phyloP scores from a whole-genome alignment of 1,140 invertebrate genomes.

The Bathynomus jamesi region DNA sequence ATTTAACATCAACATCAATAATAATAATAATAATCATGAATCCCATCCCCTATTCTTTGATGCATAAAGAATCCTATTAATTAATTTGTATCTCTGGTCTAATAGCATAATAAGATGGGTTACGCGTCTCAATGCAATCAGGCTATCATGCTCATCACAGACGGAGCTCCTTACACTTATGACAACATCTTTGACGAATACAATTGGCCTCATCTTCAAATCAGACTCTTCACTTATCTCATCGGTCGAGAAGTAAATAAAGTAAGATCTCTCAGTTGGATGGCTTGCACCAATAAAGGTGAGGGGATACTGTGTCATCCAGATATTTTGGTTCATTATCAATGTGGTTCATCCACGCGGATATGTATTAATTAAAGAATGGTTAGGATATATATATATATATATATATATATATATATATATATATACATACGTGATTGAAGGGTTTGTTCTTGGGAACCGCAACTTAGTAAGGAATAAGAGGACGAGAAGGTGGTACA shows the following conservation, averaged over 20 bases:
- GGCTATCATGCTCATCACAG: conserved; percentile 97
- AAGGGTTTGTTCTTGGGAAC: too few species aligned
- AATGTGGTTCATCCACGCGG: too few species aligned
- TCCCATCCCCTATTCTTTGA: background rate
- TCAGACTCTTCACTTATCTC: conserved; percentile 94
- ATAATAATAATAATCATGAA: background rate
- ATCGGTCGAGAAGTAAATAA: conserved; percentile 92
- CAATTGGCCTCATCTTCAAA: conserved; percentile 76
- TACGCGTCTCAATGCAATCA: conserved; percentile 86
- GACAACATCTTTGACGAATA: conserved; percentile 81
- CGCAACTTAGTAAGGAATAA: too few species aligned
- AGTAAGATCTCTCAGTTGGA: conserved; percentile 84
- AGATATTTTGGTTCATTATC: too few species aligned
- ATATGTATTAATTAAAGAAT: too few species aligned
- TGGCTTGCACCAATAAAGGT: conserved; percentile 96
- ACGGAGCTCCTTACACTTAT: conserved; percentile 90
- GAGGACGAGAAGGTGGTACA: too few species aligned
- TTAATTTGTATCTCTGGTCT: background rate
- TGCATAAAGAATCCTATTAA: background rate
- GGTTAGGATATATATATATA: too few species aligned
- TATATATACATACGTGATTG: too few species aligned
- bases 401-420: too few species aligned
- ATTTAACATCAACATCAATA: background rate
- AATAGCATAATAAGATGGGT: conserved; percentile 39
- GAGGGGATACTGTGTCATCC: too few species aligned